Base-by-base conservation (phyloP, 2,113 vertebrate genomes). In the Anseranas semipalmata region DNA sequence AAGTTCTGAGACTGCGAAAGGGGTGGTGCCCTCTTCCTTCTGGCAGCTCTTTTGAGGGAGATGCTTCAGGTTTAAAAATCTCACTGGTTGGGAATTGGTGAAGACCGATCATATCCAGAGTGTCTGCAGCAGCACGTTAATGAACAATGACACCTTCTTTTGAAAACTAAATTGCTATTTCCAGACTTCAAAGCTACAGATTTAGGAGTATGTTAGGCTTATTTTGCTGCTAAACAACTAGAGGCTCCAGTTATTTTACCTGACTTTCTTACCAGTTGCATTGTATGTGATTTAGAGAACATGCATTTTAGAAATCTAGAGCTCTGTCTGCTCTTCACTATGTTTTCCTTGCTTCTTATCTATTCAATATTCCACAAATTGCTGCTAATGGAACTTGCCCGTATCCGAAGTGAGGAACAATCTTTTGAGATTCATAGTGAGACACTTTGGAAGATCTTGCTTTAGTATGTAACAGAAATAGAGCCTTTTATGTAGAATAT, bases 171-270 rank as follows among this genome's bases (percentile, higher is more conserved):
- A 17, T 48, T 85, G 21, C 9, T 46, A 0, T 81, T 89, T 81
- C 24, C 24, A 70, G 19, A 20, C 27, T 79, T 72, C 41, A 7
- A 75, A 75, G 33, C 53, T 76, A 5, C 33, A 22, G 32, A 15
- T 58, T 6, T 53, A 20, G 37, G 30, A 28, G 21, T 33, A 5
- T 9, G 11, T 85, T 72, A 32, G 22, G 5, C 21, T 66, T 85
- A 5, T 41, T 32, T 65, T 87, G n/a, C 37, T 25, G 7, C 7
- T 35, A 7, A 89, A 39, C 11, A 46, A 14, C 7, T 3, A 17
- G 12, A 4, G 5, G 3, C 17, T 77, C 6, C 41, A 30, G 55
- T 43, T 1, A 0, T 74, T 0, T 0, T 46, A 28, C 17, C 30
- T 20, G 37, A 21, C 67, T 83, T 83, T 77, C 60, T 15, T 60